Conservation (phyloP, 2,797 vertebrate genomes). For the Ficedula albicollis region DNA sequence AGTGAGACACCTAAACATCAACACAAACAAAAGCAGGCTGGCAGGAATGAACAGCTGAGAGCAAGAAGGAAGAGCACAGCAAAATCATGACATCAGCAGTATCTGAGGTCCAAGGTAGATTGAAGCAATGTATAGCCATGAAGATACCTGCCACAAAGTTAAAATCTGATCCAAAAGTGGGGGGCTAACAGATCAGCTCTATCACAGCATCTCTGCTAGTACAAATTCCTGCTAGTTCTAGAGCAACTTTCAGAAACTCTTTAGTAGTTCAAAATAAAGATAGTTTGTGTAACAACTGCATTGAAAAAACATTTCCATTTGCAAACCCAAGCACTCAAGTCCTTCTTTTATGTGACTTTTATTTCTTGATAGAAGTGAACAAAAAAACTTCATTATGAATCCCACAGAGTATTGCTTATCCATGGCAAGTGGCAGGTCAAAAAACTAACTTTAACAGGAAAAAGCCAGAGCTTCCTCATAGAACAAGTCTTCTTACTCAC, state of each 20-base stretch:
- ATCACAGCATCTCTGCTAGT: not conserved
- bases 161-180: not conserved
- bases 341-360: not conserved
- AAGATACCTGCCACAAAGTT: not conserved
- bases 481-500: not conserved
- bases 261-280: not conserved
- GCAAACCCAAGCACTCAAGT: not conserved
- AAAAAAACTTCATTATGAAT: not conserved
- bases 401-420: not conserved
- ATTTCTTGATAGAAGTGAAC: not conserved
- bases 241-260: not conserved
- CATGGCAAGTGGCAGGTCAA: not conserved
- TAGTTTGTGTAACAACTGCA: not conserved
- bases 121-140: not conserved
- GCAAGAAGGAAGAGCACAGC: not conserved
- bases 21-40: not conserved
- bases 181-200: not conserved
- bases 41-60: not conserved
- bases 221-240: not conserved
- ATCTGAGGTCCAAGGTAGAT: not conserved
- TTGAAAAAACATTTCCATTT: not conserved
- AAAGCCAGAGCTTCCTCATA: not conserved
- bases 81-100: fast-evolving
- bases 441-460: not conserved
- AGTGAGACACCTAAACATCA: not conserved